Evolutionary conservation across 1,140 invertebrate species (phyloP).

Genomic region (Euglossa dilemma): DNA sequence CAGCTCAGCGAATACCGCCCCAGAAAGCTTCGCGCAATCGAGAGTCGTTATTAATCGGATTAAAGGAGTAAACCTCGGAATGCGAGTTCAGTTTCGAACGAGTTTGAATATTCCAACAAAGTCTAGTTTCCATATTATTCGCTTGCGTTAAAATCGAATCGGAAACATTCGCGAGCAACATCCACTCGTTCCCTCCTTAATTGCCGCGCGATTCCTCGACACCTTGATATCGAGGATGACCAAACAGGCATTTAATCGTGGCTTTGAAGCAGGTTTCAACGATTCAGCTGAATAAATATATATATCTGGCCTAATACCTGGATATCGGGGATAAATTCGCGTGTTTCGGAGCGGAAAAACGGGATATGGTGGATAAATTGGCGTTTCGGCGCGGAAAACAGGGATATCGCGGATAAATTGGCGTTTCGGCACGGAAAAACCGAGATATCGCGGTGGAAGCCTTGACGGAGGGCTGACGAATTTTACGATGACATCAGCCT

Average conservation of each 20-base stretch:
- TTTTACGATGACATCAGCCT: slow-evolving; percentile 36
- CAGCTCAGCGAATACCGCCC: no score
- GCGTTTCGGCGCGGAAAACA: not conserved
- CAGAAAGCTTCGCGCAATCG: no score
- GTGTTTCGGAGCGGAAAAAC: not conserved
- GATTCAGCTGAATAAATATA: not conserved
- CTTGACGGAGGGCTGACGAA: not conserved
- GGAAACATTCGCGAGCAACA: no score
- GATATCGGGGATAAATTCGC: not conserved
- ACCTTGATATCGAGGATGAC: not conserved
- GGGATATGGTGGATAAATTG: not conserved
- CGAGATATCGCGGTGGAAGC: not conserved
- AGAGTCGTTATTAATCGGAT: no score
- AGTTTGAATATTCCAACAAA: no score
- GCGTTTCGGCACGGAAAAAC: not conserved
- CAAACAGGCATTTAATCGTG: not conserved
- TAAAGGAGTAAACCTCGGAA: no score
- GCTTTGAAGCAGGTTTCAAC: not conserved
- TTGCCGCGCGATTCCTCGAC: not conserved
- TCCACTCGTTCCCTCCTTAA: not conserved
- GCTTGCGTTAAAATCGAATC: no score
- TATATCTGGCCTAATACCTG: not conserved
- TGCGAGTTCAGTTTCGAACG: no score
- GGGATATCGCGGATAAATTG: not conserved
- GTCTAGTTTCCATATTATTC: no score